These are phyloP conservation scores for Agapornis canus DNA, from an alignment of 2,797 vertebrate genomes.

Conservation along the genomic window DNA sequence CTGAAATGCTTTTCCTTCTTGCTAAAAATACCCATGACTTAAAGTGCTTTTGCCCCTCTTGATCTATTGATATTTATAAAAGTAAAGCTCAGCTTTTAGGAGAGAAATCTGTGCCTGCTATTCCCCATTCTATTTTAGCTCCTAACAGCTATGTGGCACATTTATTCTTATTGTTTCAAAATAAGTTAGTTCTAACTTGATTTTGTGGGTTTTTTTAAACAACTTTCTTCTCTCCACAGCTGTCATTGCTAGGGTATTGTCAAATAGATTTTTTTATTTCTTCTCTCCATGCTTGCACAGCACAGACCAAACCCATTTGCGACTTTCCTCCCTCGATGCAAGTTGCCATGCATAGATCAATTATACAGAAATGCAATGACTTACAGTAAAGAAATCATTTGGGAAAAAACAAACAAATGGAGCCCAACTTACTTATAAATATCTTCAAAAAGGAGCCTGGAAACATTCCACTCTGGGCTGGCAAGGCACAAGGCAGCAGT, in stretches of 20 bases:
- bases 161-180: background rate
- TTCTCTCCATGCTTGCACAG: background rate
- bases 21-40: background rate
- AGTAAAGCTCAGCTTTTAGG: background rate
- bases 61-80: background rate
- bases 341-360: background rate
- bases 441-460: slow-evolving; percentile 53
- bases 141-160: background rate
- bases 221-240: background rate
- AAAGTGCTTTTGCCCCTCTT: background rate
- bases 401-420: background rate
- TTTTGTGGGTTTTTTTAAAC: background rate
- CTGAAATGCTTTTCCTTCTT: background rate
- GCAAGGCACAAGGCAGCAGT: background rate
- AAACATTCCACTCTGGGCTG: background rate
- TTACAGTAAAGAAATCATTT: slow-evolving; percentile 14
- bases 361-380: slow-evolving; percentile 3
- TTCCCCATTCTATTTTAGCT: background rate
- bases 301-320: background rate
- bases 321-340: background rate
- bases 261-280: slow-evolving; percentile 1
- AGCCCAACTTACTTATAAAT: slow-evolving; percentile 36
- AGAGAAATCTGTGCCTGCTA: background rate
- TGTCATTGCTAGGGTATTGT: background rate
- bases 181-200: background rate